Evolutionary conservation across 1,140 invertebrate genomes (phyloP), one percentile per base, ranked within the genome.

Genomic region (Drosophila willistoni): DNA sequence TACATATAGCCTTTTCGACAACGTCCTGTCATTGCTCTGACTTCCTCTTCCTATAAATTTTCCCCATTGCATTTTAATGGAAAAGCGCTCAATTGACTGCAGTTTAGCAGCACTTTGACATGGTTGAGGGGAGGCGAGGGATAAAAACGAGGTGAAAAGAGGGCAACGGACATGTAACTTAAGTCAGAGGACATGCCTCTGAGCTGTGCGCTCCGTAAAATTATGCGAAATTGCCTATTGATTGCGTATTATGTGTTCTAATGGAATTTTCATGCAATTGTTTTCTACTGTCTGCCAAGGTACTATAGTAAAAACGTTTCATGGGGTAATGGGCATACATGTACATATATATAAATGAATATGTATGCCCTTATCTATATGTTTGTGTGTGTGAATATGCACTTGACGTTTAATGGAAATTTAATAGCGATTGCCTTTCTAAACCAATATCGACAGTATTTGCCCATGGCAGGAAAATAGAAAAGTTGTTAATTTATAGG

Each of bases 181-280:
- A 59, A 65, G 33, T 54, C 33, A 57, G 33, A 71, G 62, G 54
- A 71, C 66, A 22, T 59, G 64, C 64, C 14, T 71, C 33, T 74
- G 71, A 69, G 75, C 75, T 51, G 44, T 51, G 69, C 67, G 69
- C 67, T 71, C 44, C 54, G 55, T 69, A 59, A 79, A 81, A 81
- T 81, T 78, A 81, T 81, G 76, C 78, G 71, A 81, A 81, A 81
- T 81, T 81, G 78, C 74, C 72, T 81, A 78, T 80, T 77, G 78
- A 77, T 81, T 78, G 76, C 68, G 71, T 78, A 81, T 81, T 81
- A 78, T 81, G 76, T 78, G 76, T 78, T 75, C 42, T 81, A 81
- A 81, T 81, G 78, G 78, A 81, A 81, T 81, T 51, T 81, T 81
- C 64, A 71, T 78, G 78, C 78, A 79, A 79, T 79, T 73, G 77